Percentiles rank a stretch among this genome's conserved stretches.
Conservation (phyloP, 2,888 invertebrate genomes). For the Anagyrus pseudococci region DNA sequence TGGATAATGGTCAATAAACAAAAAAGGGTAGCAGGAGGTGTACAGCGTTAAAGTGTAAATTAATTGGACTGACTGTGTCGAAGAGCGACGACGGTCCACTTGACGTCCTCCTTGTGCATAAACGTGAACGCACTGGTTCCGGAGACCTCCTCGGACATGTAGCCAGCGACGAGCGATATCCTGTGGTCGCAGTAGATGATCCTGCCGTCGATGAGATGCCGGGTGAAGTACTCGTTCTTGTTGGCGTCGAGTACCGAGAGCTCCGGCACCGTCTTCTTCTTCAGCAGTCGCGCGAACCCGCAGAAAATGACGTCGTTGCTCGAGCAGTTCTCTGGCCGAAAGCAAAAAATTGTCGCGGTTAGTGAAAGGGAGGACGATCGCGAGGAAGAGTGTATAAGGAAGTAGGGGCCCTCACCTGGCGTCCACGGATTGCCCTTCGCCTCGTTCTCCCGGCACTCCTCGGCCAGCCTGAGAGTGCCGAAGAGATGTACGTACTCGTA, state of each 20-base stretch:
- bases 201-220: constrained; percentile 87
- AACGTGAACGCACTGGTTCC: constrained; percentile 88
- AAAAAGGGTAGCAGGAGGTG: not conserved
- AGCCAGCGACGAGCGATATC: constrained; percentile 87
- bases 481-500: constrained; percentile 64
- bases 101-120: constrained; percentile 89
- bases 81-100: constrained; percentile 87
- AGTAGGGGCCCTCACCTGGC: constrained; percentile 29
- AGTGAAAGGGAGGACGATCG: not conserved
- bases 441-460: constrained; percentile 46
- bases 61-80: constrained; percentile 72
- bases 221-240: constrained; percentile 86
- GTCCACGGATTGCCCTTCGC: constrained; percentile 35
- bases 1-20: not conserved
- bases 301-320: constrained; percentile 66
- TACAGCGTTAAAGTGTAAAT: no score
- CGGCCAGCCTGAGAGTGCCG: constrained; percentile 60
- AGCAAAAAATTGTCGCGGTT: not conserved
- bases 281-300: constrained; percentile 76
- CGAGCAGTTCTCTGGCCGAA: constrained; percentile 17
- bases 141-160: constrained; percentile 86
- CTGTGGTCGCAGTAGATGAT: constrained; percentile 91
- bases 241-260: constrained; percentile 71
- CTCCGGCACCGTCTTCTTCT: constrained; percentile 74
- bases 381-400: not conserved